Evolutionary conservation across 2,797 vertebrate species (phyloP).

Genomic region (Rhynchonycteris naso): DNA sequence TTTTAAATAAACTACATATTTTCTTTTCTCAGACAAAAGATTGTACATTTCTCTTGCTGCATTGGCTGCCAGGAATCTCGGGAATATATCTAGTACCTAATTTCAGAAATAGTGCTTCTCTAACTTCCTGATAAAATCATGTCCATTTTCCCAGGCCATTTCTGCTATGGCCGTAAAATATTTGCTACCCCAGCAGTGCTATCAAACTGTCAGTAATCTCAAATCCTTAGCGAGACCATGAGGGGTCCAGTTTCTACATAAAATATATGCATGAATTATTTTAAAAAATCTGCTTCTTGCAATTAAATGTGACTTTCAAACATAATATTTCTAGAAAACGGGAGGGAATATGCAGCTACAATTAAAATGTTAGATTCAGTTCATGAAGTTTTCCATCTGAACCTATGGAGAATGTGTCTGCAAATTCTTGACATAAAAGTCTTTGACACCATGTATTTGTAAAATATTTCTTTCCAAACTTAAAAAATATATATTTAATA

Average conservation of each 20-base stretch:
- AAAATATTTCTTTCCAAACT: background rate
- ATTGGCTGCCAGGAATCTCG: slow-evolving; percentile 4
- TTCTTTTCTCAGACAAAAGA: slow-evolving; percentile 27
- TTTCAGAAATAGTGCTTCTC: slow-evolving; percentile 27
- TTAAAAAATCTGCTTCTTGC: background rate
- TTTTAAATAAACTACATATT: slow-evolving; percentile 7
- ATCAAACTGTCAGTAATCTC: background rate
- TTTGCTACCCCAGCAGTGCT: background rate
- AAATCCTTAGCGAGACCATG: background rate
- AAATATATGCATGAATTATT: background rate
- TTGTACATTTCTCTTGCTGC: slow-evolving; percentile 14
- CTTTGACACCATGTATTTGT: background rate
- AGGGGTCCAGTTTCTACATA: background rate
- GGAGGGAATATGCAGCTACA: background rate
- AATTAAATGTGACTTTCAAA: background rate
- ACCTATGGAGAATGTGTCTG: background rate
- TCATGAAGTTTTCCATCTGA: background rate
- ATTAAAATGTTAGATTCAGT: background rate
- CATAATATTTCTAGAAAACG: background rate
- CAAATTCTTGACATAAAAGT: background rate
- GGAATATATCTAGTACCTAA: background rate
- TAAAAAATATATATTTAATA: no score
- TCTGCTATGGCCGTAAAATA: slow-evolving; percentile 1
- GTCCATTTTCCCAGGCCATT: background rate
- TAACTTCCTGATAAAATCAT: background rate